These are phyloP conservation scores for Enteromius mattozi DNA, from an alignment of 2,797 vertebrate species.

Conservation along the genomic window DNA sequence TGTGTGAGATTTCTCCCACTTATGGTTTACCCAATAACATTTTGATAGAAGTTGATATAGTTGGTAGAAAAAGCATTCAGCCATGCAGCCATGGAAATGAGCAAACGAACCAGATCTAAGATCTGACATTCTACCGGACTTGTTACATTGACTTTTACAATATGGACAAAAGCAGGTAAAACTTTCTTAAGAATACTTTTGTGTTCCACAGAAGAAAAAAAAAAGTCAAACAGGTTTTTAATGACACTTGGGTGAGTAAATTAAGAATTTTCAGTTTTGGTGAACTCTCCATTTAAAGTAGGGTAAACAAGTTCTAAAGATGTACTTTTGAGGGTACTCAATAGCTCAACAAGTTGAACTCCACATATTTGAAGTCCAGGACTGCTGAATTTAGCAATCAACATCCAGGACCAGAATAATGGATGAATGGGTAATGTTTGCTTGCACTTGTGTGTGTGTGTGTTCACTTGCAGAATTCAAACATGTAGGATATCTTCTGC, in stretches of 20 bases:
- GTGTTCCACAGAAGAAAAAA: neutral
- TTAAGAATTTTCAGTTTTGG: neutral
- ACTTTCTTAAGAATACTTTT: neutral
- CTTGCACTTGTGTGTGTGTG: constrained; percentile 12
- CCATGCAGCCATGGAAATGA: neutral
- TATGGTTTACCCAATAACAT: neutral
- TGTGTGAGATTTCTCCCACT: neutral
- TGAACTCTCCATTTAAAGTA: neutral
- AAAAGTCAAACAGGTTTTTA: neutral
- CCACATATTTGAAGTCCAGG: neutral
- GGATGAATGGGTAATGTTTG: constrained; percentile 23
- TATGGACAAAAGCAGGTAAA: neutral
- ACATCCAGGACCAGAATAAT: neutral
- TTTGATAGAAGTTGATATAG: no score
- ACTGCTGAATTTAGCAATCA: neutral
- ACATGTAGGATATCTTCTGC: neutral
- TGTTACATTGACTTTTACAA: neutral
- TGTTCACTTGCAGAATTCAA: constrained; percentile 23
- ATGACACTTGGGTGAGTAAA: neutral
- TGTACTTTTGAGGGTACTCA: neutral
- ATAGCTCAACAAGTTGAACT: neutral
- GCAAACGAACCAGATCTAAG: neutral
- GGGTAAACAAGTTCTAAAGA: neutral
- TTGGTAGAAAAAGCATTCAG: neutral
- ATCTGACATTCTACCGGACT: neutral